A percentile compares a stretch with the other conserved stretches of the same genome.
These are phyloP conservation scores for Pachypeltis micranthus DNA, from an alignment of 1,140 invertebrate species.

Conservation along the genomic window DNA sequence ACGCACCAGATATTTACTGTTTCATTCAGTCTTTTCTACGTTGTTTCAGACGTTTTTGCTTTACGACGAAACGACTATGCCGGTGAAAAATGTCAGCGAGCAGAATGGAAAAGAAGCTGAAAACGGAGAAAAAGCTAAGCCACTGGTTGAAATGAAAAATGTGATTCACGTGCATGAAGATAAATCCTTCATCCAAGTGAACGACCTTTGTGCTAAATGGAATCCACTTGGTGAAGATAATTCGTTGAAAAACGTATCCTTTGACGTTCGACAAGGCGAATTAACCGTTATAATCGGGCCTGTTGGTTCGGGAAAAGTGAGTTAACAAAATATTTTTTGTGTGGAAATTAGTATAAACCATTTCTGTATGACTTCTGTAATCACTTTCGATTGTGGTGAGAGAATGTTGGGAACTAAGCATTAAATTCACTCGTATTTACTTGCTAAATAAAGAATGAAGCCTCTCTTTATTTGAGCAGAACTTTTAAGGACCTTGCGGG, in stretches of 20 bases:
- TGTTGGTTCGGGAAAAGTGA: slow-evolving; percentile 68
- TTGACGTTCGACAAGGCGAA: slow-evolving; percentile 50
- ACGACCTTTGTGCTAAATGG: slow-evolving; percentile 50
- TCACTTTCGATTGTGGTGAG: too few relatives aligned
- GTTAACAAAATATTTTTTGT: too few relatives aligned
- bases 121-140: slow-evolving; percentile 28
- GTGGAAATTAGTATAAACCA: too few relatives aligned
- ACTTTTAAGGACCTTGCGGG: too few relatives aligned
- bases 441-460: too few relatives aligned
- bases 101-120: slow-evolving; percentile 30
- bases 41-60: slow-evolving; percentile 51
- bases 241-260: slow-evolving; percentile 48
- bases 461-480: too few relatives aligned
- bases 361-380: too few relatives aligned
- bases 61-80: slow-evolving; percentile 41
- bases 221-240: slow-evolving; percentile 40
- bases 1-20: too few relatives aligned
- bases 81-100: neutral
- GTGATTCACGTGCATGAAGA: slow-evolving; percentile 13
- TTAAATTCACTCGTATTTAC: too few relatives aligned
- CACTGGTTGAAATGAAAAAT: slow-evolving; percentile 21
- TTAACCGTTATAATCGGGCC: slow-evolving; percentile 67
- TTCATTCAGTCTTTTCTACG: slow-evolving; percentile 3
- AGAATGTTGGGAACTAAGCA: too few relatives aligned
- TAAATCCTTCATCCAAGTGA: slow-evolving; percentile 29